Base-by-base conservation (phyloP, 2,888 invertebrate species). In the Drosophila atroscutellata region DNA sequence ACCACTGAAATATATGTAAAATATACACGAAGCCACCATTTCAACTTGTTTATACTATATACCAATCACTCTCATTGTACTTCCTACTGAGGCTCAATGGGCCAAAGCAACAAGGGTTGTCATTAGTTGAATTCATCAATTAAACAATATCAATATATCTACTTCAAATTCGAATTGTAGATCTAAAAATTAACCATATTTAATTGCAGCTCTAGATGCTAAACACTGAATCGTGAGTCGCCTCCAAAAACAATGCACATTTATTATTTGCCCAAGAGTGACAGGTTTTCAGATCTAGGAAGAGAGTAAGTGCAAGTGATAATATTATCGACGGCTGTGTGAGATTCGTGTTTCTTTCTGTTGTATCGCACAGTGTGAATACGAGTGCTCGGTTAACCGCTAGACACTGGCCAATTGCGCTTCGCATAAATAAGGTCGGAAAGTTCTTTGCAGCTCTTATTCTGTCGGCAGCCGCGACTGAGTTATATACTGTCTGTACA, bases 361-460 rank as follows among this genome's bases (percentile, higher is more conserved):
- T 62, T 68, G 26, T 26, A 26, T 26, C 26, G 26, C 26, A 26
- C 26, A 26, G 26, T 26, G 2, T 26, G 26, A 26, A 26, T 26
- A 26, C 26, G 26, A 26, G 26, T 26, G 26, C 26, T 26, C 2
- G 32, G 62, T 47, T 60, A 70, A 57, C 15, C 26, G 30, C 42
- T 51, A 20, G 49, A 26, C n/a, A 37, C 47, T 42, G 34, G 37
- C n/a, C 37, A 28, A 37, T 32, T 39, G 42, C 42, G 24, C 13
- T 24, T 18, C 15, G 77, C 80, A 89, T 84, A 84, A 86, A 84
- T 81, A 86, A 37, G 24, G 55, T 45, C 51, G 26, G 24, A 51
- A 28, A 30, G 36, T 58, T 66, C 63, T 58, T 47, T 58, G 36
- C 47, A 52, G 30, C 28, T 56, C 75, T 77, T 76, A 89, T 69